phyloP scores from a whole-genome alignment of 2,113 vertebrate genomes.

The Xiphorhynchus elegans region DNA sequence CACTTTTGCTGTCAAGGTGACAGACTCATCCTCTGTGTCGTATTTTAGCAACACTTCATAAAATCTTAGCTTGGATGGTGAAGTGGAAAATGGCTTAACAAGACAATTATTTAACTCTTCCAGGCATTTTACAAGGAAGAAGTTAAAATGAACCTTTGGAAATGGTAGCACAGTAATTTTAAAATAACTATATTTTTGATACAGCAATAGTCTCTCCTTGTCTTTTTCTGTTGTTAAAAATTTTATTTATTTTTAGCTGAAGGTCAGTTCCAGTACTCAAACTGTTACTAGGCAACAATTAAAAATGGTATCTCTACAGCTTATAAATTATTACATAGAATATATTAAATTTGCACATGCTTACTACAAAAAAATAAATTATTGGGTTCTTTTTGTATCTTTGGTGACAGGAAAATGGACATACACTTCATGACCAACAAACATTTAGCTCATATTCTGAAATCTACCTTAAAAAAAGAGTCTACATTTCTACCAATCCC shows the following conservation, averaged over 20 bases:
- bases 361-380: not conserved
- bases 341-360: not conserved
- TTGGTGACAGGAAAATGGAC: not conserved
- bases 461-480: not conserved
- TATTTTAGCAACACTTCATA: constrained; percentile 21
- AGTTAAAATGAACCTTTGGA: not conserved
- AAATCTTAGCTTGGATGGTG: constrained; percentile 8
- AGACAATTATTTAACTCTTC: constrained; percentile 17
- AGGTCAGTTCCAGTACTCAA: constrained; percentile 30
- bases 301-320: constrained; percentile 49
- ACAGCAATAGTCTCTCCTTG: not conserved
- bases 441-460: not conserved
- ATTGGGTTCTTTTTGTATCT: not conserved
- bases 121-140: not conserved
- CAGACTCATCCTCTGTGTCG: not conserved
- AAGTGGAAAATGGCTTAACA: constrained; percentile 16
- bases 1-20: constrained; percentile 52
- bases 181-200: constrained; percentile 38
- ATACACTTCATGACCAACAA: not conserved
- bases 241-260: constrained; percentile 45
- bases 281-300: constrained; percentile 77
- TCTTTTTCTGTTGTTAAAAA: constrained; percentile 1
- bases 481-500: not conserved
- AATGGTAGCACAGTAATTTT: not conserved
- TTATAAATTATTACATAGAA: constrained; percentile 41